Evolutionary conservation across 1,140 invertebrate species (phyloP).

Genomic region (Lepidurus apus): DNA sequence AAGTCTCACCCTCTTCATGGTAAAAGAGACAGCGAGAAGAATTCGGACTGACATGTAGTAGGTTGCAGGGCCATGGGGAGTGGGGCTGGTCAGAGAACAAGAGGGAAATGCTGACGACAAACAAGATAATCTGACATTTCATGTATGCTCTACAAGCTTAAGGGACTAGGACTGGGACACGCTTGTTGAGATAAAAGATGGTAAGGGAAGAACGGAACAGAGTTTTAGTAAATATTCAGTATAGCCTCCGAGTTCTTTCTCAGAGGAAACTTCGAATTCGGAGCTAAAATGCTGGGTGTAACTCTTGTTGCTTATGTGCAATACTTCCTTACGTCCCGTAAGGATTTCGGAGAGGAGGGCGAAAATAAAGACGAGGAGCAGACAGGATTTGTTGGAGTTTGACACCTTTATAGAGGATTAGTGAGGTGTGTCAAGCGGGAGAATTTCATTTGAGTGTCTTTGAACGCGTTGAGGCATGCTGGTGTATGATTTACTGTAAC

Average conservation of each 20-base stretch:
- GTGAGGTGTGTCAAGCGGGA: neutral
- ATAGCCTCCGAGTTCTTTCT: too few species aligned
- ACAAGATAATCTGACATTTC: slow-evolving; percentile 22
- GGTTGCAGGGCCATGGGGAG: neutral
- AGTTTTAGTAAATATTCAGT: neutral
- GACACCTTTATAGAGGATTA: neutral
- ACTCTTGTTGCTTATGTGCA: too few species aligned
- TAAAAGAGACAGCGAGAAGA: slow-evolving; percentile 15
- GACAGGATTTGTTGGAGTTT: neutral
- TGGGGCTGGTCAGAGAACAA: slow-evolving; percentile 5
- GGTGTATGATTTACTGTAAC: neutral
- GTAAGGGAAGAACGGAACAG: neutral
- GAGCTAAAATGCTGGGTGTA: too few species aligned
- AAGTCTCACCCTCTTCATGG: slow-evolving; percentile 17
- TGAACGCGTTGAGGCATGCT: neutral
- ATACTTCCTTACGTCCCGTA: neutral
- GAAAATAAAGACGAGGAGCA: neutral
- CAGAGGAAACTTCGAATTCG: too few species aligned
- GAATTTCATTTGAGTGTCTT: neutral
- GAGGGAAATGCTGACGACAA: slow-evolving; percentile 9
- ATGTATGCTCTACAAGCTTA: slow-evolving; percentile 9
- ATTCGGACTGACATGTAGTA: neutral
- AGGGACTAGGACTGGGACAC: neutral
- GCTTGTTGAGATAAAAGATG: neutral
- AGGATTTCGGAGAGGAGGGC: neutral